Percentiles rank a stretch among this genome's conserved stretches.
These are phyloP conservation scores for Protonemura montana DNA, from an alignment of 2,888 invertebrate species.

Conservation along the genomic window DNA sequence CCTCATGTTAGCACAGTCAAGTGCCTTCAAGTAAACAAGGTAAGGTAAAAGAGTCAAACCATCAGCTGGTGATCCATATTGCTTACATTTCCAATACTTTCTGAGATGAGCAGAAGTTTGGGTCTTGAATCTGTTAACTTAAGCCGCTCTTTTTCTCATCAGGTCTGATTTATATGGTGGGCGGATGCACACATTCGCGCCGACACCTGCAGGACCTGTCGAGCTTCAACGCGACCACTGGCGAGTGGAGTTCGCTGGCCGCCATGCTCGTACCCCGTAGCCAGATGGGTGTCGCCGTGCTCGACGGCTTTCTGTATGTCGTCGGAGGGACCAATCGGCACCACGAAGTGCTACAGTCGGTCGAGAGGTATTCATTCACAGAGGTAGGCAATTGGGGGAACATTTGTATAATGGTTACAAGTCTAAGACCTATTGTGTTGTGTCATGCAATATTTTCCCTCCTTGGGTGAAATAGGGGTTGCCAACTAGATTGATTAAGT, in stretches of 20 bases:
- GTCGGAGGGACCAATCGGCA: constrained; percentile 88
- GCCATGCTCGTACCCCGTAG: constrained; percentile 83
- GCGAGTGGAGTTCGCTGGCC: constrained; percentile 79
- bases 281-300: constrained; percentile 88
- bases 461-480: no score
- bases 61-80: no score
- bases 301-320: constrained; percentile 84
- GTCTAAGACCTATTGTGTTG: no score
- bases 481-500: no score
- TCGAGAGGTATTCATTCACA: constrained; percentile 83
- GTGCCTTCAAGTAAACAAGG: no score
- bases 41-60: no score
- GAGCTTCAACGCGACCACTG: constrained; percentile 81
- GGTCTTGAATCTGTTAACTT: no score
- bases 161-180: constrained; percentile 89
- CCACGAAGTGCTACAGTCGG: constrained; percentile 80
- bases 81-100: no score
- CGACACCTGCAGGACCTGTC: constrained; percentile 82
- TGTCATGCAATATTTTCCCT: no score
- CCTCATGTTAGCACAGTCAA: no score
- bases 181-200: constrained; percentile 84
- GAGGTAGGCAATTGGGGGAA: constrained; percentile 63
- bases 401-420: background rate
- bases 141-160: constrained; percentile 39
- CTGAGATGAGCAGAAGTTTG: no score